Conservation (phyloP, 2,797 vertebrate genomes). For the Glyptemys insculpta region DNA sequence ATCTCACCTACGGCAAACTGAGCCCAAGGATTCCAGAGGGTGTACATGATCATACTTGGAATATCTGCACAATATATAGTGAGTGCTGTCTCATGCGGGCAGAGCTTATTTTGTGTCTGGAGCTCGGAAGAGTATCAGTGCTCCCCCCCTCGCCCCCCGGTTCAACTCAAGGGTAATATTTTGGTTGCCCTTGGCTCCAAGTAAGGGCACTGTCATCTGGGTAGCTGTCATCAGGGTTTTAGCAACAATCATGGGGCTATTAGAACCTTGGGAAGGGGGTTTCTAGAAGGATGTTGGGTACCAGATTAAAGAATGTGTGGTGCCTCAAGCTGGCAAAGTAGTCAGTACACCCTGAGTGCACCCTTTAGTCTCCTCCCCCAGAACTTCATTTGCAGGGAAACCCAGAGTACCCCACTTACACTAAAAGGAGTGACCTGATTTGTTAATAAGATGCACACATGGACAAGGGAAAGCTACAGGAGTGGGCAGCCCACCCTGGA, state of each 20-base stretch:
- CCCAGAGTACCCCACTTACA: background rate
- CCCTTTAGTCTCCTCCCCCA: background rate
- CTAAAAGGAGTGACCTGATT: background rate
- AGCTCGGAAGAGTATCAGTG: background rate
- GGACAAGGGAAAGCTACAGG: background rate
- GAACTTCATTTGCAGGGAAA: background rate
- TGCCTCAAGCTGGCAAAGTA: background rate
- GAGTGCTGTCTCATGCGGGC: background rate
- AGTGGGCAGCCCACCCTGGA: background rate
- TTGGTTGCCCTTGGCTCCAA: background rate
- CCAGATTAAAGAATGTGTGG: background rate
- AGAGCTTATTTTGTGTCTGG: too few species aligned
- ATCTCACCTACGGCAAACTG: background rate
- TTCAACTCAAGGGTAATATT: background rate
- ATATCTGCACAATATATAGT: background rate
- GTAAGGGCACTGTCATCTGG: background rate
- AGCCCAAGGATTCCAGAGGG: background rate
- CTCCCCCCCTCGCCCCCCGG: accelerated
- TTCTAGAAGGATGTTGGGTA: background rate
- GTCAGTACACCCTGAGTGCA: too few species aligned
- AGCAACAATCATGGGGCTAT: background rate
- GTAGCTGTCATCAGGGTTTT: background rate
- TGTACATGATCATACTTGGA: background rate
- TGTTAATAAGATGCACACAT: background rate
- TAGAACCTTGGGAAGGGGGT: background rate